Evolutionary conservation across 2,797 vertebrate species (phyloP).

Genomic region (Falco concolor): DNA sequence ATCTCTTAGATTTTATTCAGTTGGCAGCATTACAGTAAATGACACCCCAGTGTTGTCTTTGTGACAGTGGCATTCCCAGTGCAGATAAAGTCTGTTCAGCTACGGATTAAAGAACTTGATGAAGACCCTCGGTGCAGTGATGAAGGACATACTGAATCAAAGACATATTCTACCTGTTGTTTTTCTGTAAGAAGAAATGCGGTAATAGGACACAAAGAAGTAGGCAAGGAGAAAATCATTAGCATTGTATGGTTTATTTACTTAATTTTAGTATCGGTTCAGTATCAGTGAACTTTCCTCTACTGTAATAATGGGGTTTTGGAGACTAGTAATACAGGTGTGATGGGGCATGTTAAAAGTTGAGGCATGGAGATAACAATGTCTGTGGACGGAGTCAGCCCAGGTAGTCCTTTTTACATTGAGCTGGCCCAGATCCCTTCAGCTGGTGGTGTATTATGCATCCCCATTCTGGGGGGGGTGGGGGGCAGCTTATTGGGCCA

Average conservation of each 20-base stretch:
- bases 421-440: neutral
- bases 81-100: neutral
- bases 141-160: rapidly evolving
- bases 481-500: neutral
- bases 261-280: neutral
- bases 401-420: neutral
- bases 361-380: neutral
- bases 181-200: neutral
- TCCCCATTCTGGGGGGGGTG: rapidly evolving
- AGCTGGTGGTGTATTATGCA: neutral
- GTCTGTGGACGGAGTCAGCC: neutral
- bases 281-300: neutral
- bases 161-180: neutral
- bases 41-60: neutral
- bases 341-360: neutral
- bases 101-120: neutral
- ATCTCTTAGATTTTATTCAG: neutral
- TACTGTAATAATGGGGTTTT: neutral
- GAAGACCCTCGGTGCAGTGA: neutral
- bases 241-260: neutral
- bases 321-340: neutral
- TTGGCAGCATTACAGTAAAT: neutral
- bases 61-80: neutral
- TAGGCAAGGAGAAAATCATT: neutral
- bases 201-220: neutral